Percentiles rank a stretch among this genome's conserved stretches.
phyloP scores from a whole-genome alignment of 1,140 invertebrate species.

The Frieseomelitta varia region DNA sequence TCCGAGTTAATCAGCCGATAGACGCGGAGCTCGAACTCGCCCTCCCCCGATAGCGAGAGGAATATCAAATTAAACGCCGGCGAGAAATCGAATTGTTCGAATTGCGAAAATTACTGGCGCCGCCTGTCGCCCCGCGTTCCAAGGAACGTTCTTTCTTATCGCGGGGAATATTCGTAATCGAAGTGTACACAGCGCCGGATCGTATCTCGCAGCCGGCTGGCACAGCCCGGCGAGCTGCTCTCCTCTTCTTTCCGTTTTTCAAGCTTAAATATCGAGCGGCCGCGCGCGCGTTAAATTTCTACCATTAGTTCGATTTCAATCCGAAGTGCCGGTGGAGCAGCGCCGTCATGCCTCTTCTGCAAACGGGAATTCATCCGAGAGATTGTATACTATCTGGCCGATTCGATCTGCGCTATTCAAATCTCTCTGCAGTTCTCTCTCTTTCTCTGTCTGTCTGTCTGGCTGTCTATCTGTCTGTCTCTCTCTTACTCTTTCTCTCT shows the following conservation, averaged over 20 bases:
- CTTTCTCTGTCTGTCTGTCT: too few species aligned
- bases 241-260: neutral
- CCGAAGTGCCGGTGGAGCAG: neutral
- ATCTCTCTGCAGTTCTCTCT: neutral
- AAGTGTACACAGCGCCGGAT: neutral
- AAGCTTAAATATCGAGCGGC: too few species aligned
- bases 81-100: neutral
- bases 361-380: slow-evolving; percentile 36
- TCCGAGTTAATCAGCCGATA: neutral
- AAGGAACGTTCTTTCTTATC: neutral
- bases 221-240: too few species aligned
- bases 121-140: neutral
- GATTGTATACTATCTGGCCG: slow-evolving; percentile 39
- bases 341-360: slow-evolving; percentile 20
- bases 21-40: too few species aligned
- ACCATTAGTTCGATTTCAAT: slow-evolving; percentile 33
- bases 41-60: too few species aligned
- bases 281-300: slow-evolving; percentile 25
- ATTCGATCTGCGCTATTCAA: slow-evolving; percentile 41
- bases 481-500: too few species aligned
- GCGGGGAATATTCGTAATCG: too few species aligned
- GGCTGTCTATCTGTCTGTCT: too few species aligned
- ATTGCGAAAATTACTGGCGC: neutral
- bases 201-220: neutral
- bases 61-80: neutral